phyloP scores from a whole-genome alignment of 2,113 vertebrate genomes.

The Dromaius novaehollandiae region DNA sequence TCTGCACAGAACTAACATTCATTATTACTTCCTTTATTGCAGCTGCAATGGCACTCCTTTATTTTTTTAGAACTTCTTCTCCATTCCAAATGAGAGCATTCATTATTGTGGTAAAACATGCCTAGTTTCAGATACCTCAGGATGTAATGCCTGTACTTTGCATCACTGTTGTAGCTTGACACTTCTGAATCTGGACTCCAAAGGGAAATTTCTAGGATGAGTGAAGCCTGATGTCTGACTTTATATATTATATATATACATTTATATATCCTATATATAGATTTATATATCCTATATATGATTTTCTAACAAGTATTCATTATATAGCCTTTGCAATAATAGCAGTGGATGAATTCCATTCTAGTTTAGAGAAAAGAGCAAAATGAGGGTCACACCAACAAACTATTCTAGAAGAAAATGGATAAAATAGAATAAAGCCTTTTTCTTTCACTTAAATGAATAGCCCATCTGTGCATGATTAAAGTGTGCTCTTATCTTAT shows the following conservation, averaged over 20 bases:
- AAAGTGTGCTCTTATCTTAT: not conserved
- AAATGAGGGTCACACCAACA: not conserved
- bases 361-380: not conserved
- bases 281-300: not conserved
- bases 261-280: too few species aligned
- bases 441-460: not conserved
- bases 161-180: not conserved
- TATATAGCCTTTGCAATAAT: not conserved
- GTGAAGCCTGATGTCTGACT: not conserved
- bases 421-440: not conserved
- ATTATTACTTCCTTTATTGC: not conserved
- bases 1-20: not conserved
- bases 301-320: not conserved
- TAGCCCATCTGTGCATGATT: not conserved
- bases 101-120: not conserved
- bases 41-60: too few species aligned
- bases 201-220: not conserved
- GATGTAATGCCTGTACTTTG: not conserved
- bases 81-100: not conserved
- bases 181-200: not conserved
- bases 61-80: too few species aligned
- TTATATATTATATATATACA: too few species aligned
- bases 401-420: not conserved
- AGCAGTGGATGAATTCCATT: not conserved
- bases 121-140: not conserved